Evolutionary conservation across 2,113 vertebrate genomes (phyloP).

Genomic region (Zapus hudsonius): DNA sequence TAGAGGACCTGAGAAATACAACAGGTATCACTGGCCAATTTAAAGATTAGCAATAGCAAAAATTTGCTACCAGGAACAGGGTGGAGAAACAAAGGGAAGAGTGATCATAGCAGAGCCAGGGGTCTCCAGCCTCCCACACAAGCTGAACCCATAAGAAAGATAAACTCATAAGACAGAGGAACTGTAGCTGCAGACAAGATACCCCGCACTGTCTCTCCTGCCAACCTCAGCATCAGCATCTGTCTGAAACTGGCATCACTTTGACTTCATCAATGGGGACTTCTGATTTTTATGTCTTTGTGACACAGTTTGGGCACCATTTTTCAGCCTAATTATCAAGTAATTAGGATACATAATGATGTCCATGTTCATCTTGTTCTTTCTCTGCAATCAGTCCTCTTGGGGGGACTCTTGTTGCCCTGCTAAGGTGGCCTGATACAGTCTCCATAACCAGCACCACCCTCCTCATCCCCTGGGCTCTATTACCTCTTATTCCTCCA

Average conservation of each 20-base stretch:
- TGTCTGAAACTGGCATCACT: background rate
- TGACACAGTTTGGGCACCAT: background rate
- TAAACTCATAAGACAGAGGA: background rate
- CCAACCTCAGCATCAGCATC: background rate
- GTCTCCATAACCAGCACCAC: background rate
- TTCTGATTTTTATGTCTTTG: background rate
- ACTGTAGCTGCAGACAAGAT: background rate
- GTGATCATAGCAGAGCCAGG: background rate
- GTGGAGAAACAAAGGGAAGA: background rate
- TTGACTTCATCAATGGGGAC: background rate
- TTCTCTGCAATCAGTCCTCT: background rate
- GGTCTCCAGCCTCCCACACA: background rate
- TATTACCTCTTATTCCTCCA: background rate
- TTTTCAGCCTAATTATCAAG: background rate
- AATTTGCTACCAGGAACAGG: background rate
- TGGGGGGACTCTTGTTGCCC: background rate
- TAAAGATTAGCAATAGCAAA: background rate
- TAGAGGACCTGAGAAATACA: background rate
- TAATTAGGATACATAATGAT: background rate
- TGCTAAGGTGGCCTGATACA: background rate
- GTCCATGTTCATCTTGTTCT: background rate
- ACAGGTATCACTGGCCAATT: background rate
- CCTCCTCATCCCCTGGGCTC: background rate
- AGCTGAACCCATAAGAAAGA: background rate
- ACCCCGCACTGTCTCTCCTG: fast-evolving